A percentile compares a stretch with the other conserved stretches of the same genome.
Conservation (phyloP, 2,888 invertebrate genomes). For the Cheilosia urbana region DNA sequence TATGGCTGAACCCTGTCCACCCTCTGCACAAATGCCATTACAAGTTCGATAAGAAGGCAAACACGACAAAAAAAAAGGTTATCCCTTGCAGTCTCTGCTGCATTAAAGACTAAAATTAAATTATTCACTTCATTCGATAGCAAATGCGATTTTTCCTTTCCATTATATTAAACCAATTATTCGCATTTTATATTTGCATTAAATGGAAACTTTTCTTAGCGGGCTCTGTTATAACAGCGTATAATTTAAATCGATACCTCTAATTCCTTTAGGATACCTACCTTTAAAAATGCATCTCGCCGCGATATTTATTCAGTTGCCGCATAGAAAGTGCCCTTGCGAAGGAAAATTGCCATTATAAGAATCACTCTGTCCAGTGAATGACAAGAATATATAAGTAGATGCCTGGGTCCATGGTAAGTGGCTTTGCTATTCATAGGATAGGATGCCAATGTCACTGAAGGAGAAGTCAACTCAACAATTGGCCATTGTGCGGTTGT, state of each 20-base stretch:
- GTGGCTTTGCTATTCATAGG: conserved; percentile 8
- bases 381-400: conserved; percentile 5
- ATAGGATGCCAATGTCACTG: not conserved
- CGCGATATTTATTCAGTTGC: conserved; percentile 19
- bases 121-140: not conserved
- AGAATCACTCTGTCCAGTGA: conserved; percentile 18
- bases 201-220: conserved; percentile 18
- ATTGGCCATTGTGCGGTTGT: conserved; percentile 10
- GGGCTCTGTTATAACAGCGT: not conserved
- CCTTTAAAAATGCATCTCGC: conserved; percentile 24
- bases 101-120: not conserved
- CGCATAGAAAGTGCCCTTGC: not conserved
- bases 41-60: too few species aligned
- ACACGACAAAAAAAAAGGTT: too few species aligned
- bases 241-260: conserved; percentile 37
- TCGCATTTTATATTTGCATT: not conserved
- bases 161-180: conserved; percentile 25
- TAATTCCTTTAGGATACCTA: conserved; percentile 31
- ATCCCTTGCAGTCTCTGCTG: too few species aligned
- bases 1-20: too few species aligned
- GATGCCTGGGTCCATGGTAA: conserved; percentile 4
- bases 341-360: conserved; percentile 22
- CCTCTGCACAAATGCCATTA: too few species aligned
- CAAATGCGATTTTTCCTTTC: conserved; percentile 2
- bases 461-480: conserved; percentile 13